Evolutionary conservation across 2,113 vertebrate species (phyloP).

Genomic region (Hippocampus comes): DNA sequence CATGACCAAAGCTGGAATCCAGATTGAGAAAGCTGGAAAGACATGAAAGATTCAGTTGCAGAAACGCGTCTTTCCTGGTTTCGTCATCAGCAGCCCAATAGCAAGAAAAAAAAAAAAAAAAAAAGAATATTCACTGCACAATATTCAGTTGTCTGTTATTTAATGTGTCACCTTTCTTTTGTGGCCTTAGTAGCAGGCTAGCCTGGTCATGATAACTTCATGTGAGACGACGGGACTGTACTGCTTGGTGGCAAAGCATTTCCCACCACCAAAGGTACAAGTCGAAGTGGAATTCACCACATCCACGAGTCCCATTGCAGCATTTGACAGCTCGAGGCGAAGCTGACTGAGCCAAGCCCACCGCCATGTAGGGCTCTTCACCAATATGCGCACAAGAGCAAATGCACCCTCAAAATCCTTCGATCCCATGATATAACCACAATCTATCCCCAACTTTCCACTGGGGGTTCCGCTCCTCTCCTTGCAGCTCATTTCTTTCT

Average conservation of each 20-base stretch:
- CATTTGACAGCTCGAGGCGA: slow-evolving; percentile 41
- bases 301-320: slow-evolving; percentile 11
- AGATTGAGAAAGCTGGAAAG: not conserved
- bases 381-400: slow-evolving; percentile 19
- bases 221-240: not conserved
- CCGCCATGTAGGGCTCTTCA: not conserved
- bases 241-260: not conserved
- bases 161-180: not conserved
- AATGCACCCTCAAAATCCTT: slow-evolving; percentile 32
- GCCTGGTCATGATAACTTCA: too few relatives aligned
- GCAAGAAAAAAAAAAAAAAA: too few relatives aligned
- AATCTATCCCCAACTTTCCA: slow-evolving; percentile 54
- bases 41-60: not conserved
- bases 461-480: slow-evolving; percentile 48
- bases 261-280: not conserved
- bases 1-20: not conserved
- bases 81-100: too few relatives aligned
- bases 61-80: not conserved
- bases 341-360: slow-evolving; percentile 27
- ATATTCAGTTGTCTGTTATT: too few relatives aligned
- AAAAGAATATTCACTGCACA: too few relatives aligned
- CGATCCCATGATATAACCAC: slow-evolving; percentile 59
- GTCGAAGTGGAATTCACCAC: not conserved
- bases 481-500: slow-evolving; percentile 27
- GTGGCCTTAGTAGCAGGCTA: too few relatives aligned